Conservation (phyloP, 2,888 invertebrate species). For the Tridacna gigas region DNA sequence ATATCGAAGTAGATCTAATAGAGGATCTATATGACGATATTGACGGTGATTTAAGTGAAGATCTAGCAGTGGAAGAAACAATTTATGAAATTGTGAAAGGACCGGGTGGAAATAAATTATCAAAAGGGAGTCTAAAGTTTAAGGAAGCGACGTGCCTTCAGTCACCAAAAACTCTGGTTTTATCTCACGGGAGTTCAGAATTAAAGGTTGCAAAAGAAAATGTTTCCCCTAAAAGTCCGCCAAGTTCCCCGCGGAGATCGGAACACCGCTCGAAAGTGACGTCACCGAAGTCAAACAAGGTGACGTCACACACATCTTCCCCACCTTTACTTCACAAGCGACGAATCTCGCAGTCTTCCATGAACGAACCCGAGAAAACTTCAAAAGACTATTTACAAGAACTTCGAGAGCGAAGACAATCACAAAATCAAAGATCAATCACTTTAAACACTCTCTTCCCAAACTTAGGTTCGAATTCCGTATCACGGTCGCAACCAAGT, state of each 20-base stretch:
- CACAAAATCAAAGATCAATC: slow-evolving; percentile 15
- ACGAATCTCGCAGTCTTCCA: slow-evolving; percentile 14
- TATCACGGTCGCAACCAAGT: slow-evolving; percentile 8
- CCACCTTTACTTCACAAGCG: slow-evolving; percentile 53
- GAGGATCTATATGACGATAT: slow-evolving; percentile 22
- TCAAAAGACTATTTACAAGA: slow-evolving; percentile 42
- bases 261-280: neutral
- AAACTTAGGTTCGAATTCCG: neutral
- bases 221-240: slow-evolving; percentile 27
- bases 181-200: slow-evolving; percentile 34
- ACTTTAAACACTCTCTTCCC: slow-evolving; percentile 14
- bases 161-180: neutral
- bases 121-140: neutral
- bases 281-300: neutral
- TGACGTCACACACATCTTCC: neutral
- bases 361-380: slow-evolving; percentile 46
- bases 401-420: slow-evolving; percentile 34
- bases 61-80: slow-evolving; percentile 16
- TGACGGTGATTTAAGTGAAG: slow-evolving; percentile 28
- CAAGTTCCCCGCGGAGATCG: neutral
- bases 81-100: slow-evolving; percentile 41
- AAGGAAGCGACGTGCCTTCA: neutral
- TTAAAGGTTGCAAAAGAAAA: slow-evolving; percentile 45
- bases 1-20: slow-evolving; percentile 52
- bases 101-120: slow-evolving; percentile 13